phyloP scores from a whole-genome alignment of 2,888 invertebrate species.

The Clepsis dumicolana region DNA sequence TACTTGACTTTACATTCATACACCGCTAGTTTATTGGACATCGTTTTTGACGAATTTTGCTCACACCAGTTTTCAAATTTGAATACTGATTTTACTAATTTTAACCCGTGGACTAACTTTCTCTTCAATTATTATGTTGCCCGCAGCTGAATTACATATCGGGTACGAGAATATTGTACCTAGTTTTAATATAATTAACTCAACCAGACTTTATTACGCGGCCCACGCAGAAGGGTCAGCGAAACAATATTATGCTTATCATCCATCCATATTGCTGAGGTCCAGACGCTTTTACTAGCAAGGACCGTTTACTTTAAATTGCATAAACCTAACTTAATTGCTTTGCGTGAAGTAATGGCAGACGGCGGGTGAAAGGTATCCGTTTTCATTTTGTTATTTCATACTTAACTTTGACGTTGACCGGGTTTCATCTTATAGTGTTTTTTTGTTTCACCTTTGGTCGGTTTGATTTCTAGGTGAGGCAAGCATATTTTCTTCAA shows the following conservation, averaged over 20 bases:
- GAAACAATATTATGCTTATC: slow-evolving; percentile 13
- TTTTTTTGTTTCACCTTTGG: no score
- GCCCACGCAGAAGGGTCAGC: slow-evolving; percentile 1
- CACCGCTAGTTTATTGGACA: no score
- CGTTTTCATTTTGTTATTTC: slow-evolving; percentile 3
- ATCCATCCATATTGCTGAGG: not conserved
- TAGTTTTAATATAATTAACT: not conserved
- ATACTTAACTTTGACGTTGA: slow-evolving; percentile 28
- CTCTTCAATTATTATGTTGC: not conserved
- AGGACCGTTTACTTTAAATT: slow-evolving; percentile 21
- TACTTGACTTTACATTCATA: no score
- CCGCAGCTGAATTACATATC: not conserved
- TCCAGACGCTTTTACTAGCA: not conserved
- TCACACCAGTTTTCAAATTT: no score
- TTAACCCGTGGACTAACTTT: not conserved
- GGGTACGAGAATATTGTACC: not conserved
- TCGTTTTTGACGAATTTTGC: no score
- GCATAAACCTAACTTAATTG: slow-evolving; percentile 28
- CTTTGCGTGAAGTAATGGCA: slow-evolving; percentile 20
- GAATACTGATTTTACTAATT: no score
- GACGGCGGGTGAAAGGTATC: slow-evolving; percentile 17
- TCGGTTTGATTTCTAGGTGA: no score
- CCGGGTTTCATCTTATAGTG: no score
- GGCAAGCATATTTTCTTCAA: no score
- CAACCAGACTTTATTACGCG: not conserved